A percentile compares a stretch with the other conserved stretches of the same genome.
phyloP scores from a whole-genome alignment of 1,140 invertebrate genomes.

The Drosophila miranda region DNA sequence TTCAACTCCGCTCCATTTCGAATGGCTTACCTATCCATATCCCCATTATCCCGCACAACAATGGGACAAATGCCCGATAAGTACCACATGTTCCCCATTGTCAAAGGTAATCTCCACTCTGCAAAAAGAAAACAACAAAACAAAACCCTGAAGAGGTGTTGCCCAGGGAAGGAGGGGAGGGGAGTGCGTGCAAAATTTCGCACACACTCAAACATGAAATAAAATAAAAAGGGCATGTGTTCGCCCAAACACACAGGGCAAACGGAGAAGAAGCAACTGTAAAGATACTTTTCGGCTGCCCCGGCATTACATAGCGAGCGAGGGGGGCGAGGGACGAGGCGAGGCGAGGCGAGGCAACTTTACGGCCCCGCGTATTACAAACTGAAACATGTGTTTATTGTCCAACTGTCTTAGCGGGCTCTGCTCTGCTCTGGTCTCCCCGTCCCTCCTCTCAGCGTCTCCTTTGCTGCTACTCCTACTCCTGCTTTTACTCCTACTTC shows the following conservation, averaged over 20 bases:
- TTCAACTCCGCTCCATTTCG: slow-evolving; percentile 41
- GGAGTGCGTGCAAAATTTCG: slow-evolving; percentile 43
- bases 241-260: slow-evolving; percentile 33
- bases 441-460: background rate
- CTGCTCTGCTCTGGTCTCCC: background rate
- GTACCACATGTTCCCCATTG: slow-evolving; percentile 48
- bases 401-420: slow-evolving; percentile 43
- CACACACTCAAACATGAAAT: slow-evolving; percentile 39
- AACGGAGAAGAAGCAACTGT: slow-evolving; percentile 42
- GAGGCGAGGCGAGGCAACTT: slow-evolving; percentile 46
- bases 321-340: slow-evolving; percentile 1
- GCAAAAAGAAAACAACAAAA: background rate
- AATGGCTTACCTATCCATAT: slow-evolving; percentile 28
- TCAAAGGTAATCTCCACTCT: slow-evolving; percentile 55
- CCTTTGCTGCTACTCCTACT: background rate
- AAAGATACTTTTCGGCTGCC: slow-evolving; percentile 64
- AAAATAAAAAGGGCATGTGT: slow-evolving; percentile 62
- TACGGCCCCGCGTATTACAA: slow-evolving; percentile 73
- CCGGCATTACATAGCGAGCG: slow-evolving; percentile 39
- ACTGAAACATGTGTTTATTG: slow-evolving; percentile 79
- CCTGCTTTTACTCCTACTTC: slow-evolving; percentile 4
- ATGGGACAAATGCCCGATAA: slow-evolving; percentile 28
- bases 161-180: background rate
- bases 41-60: slow-evolving; percentile 16
- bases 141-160: slow-evolving; percentile 8